Base-by-base conservation (phyloP, 2,113 vertebrate genomes). In the Chloroceryle aenea region DNA sequence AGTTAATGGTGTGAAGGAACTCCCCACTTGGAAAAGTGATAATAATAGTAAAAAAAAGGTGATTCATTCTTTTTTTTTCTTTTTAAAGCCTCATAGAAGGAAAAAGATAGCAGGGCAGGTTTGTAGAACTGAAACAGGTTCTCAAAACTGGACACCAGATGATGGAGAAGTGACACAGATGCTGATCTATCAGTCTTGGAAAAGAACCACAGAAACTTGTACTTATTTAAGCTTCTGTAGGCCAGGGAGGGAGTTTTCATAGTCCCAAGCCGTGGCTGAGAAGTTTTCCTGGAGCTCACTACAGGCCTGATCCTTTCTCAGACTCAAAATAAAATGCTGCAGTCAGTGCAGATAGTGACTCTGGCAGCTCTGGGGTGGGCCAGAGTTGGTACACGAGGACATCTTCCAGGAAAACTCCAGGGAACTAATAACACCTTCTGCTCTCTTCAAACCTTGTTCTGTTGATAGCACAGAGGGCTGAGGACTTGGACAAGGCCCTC, bases 111-210 rank as follows among this genome's bases (percentile, higher is more conserved):
- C 80, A 95, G 77, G 58, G 78, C 32, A 82, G 48, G 66, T 68
- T 95, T 82, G 77, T 83, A 42, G 84, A 82, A 83, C 80, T 80
- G 84, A 94, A 96, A 94, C 55, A 80, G 68, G 72, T 93, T 87
- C 86, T 89, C 72, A 62, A 74, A 92, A 92, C 77, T 59, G 64
- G 53, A 94, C 87, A 90, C 21, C 85, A 95, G 78, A 83, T 95
- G 95, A 95, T 66, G 83, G 85, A 88, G 90, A 81, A 96, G 80
- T 45, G 81, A 75, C 69, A 47, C 2, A 32, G 67, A 52, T 94
- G 73, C 50, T 96, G 92, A 67, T 88, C 94, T 96, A 95, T 83
- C 78, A 48, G 78, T 67, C 92, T 96, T 96, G 90, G 94, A 80
- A 82, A 84, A 80, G 80, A 87, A 82, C 89, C 93, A 90, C 71